A percentile compares a stretch with the other conserved stretches of the same genome.
Conservation (phyloP, 2,888 invertebrate genomes). For the Trichacis sp. region DNA sequence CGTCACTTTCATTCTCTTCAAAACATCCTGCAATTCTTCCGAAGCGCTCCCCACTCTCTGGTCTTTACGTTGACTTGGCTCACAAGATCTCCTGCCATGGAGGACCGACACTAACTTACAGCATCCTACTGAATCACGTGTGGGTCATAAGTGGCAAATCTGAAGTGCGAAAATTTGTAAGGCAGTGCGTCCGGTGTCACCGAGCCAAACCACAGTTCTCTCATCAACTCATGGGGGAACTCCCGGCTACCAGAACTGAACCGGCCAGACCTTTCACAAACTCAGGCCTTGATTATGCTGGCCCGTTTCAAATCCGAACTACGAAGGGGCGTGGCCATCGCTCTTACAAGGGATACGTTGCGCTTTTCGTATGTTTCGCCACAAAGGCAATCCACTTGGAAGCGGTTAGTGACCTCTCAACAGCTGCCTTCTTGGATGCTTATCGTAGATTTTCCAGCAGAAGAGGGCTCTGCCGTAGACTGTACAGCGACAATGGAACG, state of each 20-base stretch:
- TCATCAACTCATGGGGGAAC: constrained; percentile 3
- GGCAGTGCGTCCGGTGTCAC: constrained; percentile 5
- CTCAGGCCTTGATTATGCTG: constrained; percentile 12
- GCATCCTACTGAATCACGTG: constrained; percentile 5
- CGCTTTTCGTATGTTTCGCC: constrained; percentile 11
- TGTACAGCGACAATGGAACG: constrained; percentile 27
- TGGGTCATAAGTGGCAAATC: constrained; percentile 25
- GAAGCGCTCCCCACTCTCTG: not conserved
- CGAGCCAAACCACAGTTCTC: not conserved
- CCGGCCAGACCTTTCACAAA: not conserved
- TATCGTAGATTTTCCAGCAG: constrained; percentile 8
- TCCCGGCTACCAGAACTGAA: not conserved
- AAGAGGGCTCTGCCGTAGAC: constrained; percentile 4
- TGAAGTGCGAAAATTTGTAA: not conserved
- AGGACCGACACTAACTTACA: constrained; percentile 9
- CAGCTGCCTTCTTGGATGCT: constrained; percentile 9
- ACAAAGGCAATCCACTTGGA: constrained; percentile 15
- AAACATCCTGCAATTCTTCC: not conserved
- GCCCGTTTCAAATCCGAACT: not conserved
- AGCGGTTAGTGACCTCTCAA: constrained; percentile 11
- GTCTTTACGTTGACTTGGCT: not conserved
- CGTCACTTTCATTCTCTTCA: not conserved
- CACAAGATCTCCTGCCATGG: constrained; percentile 2
- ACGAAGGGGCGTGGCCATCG: not conserved
- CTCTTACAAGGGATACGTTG: not conserved